Conservation (phyloP, 2,888 invertebrate genomes). For the Antheraea yamamai region DNA sequence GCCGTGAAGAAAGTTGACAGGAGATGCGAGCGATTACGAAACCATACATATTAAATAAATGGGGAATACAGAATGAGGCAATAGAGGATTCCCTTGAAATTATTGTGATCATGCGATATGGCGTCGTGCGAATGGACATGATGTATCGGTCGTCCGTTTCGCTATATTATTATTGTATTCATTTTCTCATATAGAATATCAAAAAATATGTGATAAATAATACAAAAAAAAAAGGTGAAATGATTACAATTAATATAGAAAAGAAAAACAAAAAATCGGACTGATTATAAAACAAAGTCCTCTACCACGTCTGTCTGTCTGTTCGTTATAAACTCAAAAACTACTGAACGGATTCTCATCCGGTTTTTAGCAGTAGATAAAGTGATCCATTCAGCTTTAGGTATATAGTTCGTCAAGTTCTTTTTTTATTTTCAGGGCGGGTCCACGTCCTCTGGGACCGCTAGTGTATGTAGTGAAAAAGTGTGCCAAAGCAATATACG, state of each 20-base stretch:
- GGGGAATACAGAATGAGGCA: conserved; percentile 48
- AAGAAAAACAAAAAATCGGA: no score
- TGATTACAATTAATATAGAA: background rate
- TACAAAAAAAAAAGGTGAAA: background rate
- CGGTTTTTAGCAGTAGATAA: no score
- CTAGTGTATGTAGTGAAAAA: no score
- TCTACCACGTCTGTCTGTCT: no score
- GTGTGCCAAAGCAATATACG: no score
- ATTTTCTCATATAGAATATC: conserved; percentile 1
- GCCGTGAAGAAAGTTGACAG: conserved; percentile 61
- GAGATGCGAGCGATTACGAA: conserved; percentile 59
- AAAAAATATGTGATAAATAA: background rate
- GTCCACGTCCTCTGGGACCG: no score
- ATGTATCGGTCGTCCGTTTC: conserved; percentile 55
- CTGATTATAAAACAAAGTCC: no score
- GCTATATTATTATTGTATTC: conserved; percentile 38
- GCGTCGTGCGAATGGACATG: conserved; percentile 43
- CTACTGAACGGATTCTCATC: no score
- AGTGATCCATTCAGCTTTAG: no score
- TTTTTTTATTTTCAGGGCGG: no score
- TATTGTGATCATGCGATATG: conserved; percentile 48
- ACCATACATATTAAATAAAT: conserved; percentile 46
- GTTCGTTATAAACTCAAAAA: no score
- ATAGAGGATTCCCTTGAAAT: conserved; percentile 41
- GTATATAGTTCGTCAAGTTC: no score